phyloP scores from a whole-genome alignment of 2,888 invertebrate species.

The Candidula unifasciata region DNA sequence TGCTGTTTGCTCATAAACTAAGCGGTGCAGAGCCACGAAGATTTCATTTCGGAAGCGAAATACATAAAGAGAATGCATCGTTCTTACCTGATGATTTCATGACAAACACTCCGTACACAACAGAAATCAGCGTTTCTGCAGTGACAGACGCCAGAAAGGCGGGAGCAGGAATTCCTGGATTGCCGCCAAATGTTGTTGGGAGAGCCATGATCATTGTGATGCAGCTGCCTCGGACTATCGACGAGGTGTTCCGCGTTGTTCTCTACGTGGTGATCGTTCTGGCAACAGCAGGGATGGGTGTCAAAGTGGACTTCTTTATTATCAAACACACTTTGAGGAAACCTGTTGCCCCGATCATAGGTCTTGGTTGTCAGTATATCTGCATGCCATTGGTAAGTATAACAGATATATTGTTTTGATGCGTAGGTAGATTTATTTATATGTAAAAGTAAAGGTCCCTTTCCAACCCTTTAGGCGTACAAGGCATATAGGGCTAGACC shows the following conservation, averaged over 20 bases:
- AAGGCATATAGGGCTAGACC: too few species aligned
- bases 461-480: too few species aligned
- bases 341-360: conserved; percentile 80
- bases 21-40: too few species aligned
- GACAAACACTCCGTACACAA: neutral
- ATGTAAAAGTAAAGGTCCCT: too few species aligned
- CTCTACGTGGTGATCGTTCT: conserved; percentile 74
- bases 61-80: neutral
- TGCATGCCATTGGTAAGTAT: conserved; percentile 80
- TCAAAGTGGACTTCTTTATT: conserved; percentile 77
- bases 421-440: neutral
- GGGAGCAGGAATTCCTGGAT: neutral
- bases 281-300: conserved; percentile 79
- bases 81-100: too few species aligned
- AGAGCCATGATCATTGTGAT: conserved; percentile 58
- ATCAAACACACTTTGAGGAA: conserved; percentile 77
- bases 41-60: too few species aligned
- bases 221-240: conserved; percentile 60
- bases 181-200: conserved; percentile 27
- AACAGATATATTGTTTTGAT: too few species aligned
- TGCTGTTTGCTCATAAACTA: conserved; percentile 26
- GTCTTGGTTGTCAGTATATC: conserved; percentile 79
- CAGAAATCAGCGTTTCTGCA: neutral
- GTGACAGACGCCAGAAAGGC: neutral
- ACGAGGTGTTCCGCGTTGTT: conserved; percentile 72